phyloP scores from a whole-genome alignment of 2,797 vertebrate genomes.

The Pseudochaenichthys georgianus region DNA sequence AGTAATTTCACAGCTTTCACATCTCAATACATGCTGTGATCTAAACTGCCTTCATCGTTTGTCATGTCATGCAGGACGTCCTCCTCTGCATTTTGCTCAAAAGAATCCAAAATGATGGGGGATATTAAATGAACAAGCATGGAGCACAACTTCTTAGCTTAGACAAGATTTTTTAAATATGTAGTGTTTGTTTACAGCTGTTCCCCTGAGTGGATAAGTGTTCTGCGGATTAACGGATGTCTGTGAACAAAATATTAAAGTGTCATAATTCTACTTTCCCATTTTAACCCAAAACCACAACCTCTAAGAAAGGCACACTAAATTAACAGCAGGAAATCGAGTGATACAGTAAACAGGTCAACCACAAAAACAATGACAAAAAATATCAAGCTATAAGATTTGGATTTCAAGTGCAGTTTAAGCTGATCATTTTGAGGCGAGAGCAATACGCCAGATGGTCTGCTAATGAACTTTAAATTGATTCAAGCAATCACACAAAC shows the following conservation, averaged over 20 bases:
- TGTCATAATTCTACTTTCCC: conserved; percentile 35
- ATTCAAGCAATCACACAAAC: conserved; percentile 40
- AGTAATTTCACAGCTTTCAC: conserved; percentile 25
- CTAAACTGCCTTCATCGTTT: conserved; percentile 34
- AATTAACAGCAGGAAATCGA: conserved; percentile 21
- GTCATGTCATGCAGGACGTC: not conserved
- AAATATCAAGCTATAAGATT: conserved; percentile 40
- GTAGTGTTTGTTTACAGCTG: conserved; percentile 63
- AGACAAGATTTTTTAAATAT: conserved; percentile 64
- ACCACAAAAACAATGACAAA: conserved; percentile 15
- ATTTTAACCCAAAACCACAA: conserved; percentile 11
- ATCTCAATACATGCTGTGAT: conserved; percentile 20
- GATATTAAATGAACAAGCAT: conserved; percentile 27
- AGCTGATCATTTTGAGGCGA: conserved; percentile 37
- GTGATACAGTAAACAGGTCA: conserved; percentile 11
- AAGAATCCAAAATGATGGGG: conserved; percentile 27
- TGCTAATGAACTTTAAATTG: conserved; percentile 52
- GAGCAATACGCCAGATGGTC: conserved; percentile 57
- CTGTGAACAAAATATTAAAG: conserved; percentile 51
- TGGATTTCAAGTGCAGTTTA: conserved; percentile 44
- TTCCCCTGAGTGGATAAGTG: conserved; percentile 47
- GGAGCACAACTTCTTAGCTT: conserved; percentile 34
- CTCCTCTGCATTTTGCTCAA: conserved; percentile 1
- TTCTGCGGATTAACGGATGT: conserved; percentile 46
- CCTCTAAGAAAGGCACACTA: not conserved